Percentiles rank a stretch among this genome's conserved stretches.
Evolutionary conservation across 2,888 invertebrate species (phyloP).

Genomic region (Chaetoderma sp.): DNA sequence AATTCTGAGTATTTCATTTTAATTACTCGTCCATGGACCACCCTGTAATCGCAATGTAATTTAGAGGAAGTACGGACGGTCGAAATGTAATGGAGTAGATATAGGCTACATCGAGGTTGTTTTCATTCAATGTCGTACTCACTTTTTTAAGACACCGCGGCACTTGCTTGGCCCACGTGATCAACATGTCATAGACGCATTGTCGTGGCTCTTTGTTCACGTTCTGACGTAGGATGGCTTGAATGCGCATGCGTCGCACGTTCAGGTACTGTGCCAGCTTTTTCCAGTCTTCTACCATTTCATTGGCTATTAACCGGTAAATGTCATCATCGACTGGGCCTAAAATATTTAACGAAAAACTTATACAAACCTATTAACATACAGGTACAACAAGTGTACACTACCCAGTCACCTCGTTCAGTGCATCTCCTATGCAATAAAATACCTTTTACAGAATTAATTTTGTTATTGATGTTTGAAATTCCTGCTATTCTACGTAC

Average conservation of each 20-base stretch:
- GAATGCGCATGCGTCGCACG: slow-evolving; percentile 55
- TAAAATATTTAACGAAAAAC: slow-evolving; percentile 17
- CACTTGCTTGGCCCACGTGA: slow-evolving; percentile 63
- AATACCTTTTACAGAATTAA: no score
- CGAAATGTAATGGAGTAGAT: no score
- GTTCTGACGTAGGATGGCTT: slow-evolving; percentile 63
- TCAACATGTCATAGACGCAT: slow-evolving; percentile 61
- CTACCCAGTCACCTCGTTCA: no score
- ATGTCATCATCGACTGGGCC: slow-evolving; percentile 55
- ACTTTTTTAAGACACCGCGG: slow-evolving; percentile 62
- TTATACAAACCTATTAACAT: background rate
- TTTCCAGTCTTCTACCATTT: slow-evolving; percentile 63
- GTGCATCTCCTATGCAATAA: no score
- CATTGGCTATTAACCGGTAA: slow-evolving; percentile 49
- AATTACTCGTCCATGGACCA: no score
- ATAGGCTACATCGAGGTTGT: no score
- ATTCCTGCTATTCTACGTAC: no score
- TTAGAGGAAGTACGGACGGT: no score
- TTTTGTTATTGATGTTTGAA: no score
- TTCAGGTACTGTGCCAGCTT: slow-evolving; percentile 54
- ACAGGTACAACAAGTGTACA: no score
- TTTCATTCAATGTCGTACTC: background rate
- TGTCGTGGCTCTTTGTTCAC: slow-evolving; percentile 50
- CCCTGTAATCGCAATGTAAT: no score
- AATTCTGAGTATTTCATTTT: no score